These are phyloP conservation scores for Noctua comes DNA, from an alignment of 2,888 invertebrate genomes.

Conservation along the genomic window DNA sequence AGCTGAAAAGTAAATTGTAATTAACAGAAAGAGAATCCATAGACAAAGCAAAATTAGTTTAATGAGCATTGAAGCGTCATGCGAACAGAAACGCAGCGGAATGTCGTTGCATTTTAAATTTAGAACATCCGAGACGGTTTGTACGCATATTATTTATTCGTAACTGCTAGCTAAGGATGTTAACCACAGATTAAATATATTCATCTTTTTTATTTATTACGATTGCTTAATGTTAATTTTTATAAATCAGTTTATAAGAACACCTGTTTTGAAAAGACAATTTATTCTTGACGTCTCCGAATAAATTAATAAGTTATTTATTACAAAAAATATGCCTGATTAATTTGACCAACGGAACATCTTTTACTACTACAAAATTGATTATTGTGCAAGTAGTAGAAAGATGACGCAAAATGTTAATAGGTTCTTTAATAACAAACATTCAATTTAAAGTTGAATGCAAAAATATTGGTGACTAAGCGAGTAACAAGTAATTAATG, in stretches of 20 bases:
- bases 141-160: conserved; percentile 69
- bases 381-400: not conserved
- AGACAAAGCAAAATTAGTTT: conserved; percentile 62
- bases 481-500: conserved; percentile 14
- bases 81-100: conserved; percentile 66
- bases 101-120: conserved; percentile 77
- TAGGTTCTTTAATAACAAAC: conserved; percentile 2
- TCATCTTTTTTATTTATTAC: conserved; percentile 23
- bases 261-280: conserved; percentile 15
- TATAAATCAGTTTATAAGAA: not conserved
- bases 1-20: not conserved
- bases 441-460: conserved; percentile 12
- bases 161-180: conserved; percentile 60
- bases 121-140: conserved; percentile 73
- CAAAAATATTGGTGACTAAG: conserved; percentile 40
- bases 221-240: conserved; percentile 5
- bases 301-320: conserved; percentile 13
- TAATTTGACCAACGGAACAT: conserved; percentile 14
- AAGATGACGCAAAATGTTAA: not conserved
- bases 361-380: conserved; percentile 8
- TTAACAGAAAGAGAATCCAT: conserved; percentile 16
- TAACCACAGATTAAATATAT: conserved; percentile 24
- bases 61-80: conserved; percentile 63
- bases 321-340: conserved; percentile 11
- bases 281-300: not conserved